Percentiles rank a stretch among this genome's conserved stretches.
These are phyloP conservation scores for Mesochorus sp. DNA, from an alignment of 2,888 invertebrate genomes.

Conservation along the genomic window DNA sequence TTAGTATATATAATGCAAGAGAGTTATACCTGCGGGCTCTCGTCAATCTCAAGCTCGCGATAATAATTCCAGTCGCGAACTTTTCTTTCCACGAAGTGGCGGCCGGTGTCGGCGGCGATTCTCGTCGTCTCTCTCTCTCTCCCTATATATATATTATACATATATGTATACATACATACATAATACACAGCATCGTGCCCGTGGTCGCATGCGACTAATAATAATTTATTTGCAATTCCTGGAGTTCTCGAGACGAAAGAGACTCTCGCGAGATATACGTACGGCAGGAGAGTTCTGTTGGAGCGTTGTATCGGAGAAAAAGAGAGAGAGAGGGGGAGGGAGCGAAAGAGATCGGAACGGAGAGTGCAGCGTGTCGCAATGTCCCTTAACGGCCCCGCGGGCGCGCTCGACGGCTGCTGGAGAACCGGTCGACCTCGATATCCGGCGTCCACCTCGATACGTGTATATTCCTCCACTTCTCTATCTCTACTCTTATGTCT, in stretches of 20 bases:
- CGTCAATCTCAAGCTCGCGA: constrained; percentile 59
- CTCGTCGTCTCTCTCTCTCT: background rate
- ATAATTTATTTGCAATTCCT: constrained; percentile 71
- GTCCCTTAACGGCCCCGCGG: constrained; percentile 75
- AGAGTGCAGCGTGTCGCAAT: constrained; percentile 71
- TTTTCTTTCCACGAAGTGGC: constrained; percentile 64
- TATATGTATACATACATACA: constrained; percentile 21
- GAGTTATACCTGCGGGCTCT: constrained; percentile 35
- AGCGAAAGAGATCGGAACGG: constrained; percentile 43
- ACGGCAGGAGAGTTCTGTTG: constrained; percentile 27
- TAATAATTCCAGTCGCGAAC: constrained; percentile 66
- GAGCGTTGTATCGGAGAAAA: constrained; percentile 27
- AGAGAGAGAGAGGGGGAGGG: constrained; percentile 2
- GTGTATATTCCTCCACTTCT: constrained; percentile 59
- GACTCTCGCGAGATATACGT: background rate
- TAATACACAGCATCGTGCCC: constrained; percentile 30
- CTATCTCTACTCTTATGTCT: constrained; percentile 23
- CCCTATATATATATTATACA: constrained; percentile 19
- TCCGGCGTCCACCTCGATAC: constrained; percentile 67
- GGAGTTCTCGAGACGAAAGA: constrained; percentile 63
- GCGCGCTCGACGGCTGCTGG: constrained; percentile 73
- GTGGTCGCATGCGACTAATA: constrained; percentile 65
- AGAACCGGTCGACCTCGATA: constrained; percentile 81
- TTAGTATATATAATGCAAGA: background rate
- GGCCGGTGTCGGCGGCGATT: constrained; percentile 39